Base-by-base conservation (phyloP, 2,888 invertebrate species). In the Pseudanteris insignis region DNA sequence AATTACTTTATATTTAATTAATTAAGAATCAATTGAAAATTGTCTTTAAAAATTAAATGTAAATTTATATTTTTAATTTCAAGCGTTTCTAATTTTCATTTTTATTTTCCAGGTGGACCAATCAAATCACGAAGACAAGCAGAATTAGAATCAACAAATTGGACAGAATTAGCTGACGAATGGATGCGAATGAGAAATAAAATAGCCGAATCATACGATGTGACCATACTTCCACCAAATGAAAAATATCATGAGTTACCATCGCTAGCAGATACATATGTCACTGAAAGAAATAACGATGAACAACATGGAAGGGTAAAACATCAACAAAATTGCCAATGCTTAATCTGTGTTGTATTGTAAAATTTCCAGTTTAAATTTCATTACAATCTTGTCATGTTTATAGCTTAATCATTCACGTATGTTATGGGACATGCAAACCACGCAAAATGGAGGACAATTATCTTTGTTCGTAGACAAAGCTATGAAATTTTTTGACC, bases 391-490 rank as follows among this genome's bases (percentile, higher is more conserved):
- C n/a, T n/a, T n/a, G n/a, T n/a, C n/a, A n/a, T 30, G 12, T 30
- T 30, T 43, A 65, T 4, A 79, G 79, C 63, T 72, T 1, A 78
- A 79, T 46, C 75, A 74, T 44, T 77, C 79, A 0, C 77, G 91
- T 8, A 85, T 90, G 73, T 78, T 91, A 24, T 91, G 91, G 91
- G 86, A 86, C 64, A 83, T 86, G 68, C 89, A 90, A 67, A 85
- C 83, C 18, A 86, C 59, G 0, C 78, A 89, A 30, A 86, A 89
- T 67, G 85, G 86, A 37, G 84, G 88, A 6, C 89, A 89, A 63
- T 83, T 92, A 65, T 90, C 92, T 0, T 84, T 89, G 1, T 89
- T 93, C 69, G 89, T 93, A 7, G 91, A 92, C 70, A 91, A 91
- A 79, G 92, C 93, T 1, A 80, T 93, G 54, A 89, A 89, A 74